Percentiles rank a stretch among this genome's conserved stretches.
phyloP scores from a whole-genome alignment of 2,797 vertebrate species.

The Babyrousa celebensis region DNA sequence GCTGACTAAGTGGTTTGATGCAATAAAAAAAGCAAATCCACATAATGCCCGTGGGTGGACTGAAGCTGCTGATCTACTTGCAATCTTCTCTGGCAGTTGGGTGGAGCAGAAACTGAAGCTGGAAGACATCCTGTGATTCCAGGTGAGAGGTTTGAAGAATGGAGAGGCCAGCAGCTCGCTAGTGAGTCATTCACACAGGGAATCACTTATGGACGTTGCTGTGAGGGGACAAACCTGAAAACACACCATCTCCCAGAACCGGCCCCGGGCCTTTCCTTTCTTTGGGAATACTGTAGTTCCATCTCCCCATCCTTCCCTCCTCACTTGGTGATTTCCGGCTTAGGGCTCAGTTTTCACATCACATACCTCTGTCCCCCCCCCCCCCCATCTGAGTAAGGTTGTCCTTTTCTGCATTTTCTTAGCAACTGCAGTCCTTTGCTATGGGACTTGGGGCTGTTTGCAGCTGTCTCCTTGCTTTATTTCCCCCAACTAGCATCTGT shows the following conservation, averaged over 20 bases:
- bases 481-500: not conserved
- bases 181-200: not conserved
- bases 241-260: not conserved
- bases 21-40: not conserved
- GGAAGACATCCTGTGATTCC: not conserved
- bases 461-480: not conserved
- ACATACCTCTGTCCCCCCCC: too few relatives aligned
- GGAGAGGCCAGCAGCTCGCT: not conserved
- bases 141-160: conserved; percentile 11
- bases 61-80: not conserved
- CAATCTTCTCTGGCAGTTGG: not conserved
- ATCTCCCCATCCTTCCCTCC: not conserved
- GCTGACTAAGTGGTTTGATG: too few relatives aligned
- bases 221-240: not conserved
- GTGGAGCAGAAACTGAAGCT: conserved; percentile 33
- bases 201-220: not conserved
- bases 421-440: not conserved
- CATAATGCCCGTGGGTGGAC: not conserved
- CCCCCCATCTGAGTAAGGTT: not conserved
- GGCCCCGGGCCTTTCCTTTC: not conserved
- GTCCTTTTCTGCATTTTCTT: not conserved
- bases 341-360: not conserved
- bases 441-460: not conserved
- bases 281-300: not conserved
- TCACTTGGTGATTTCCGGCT: not conserved